Percentiles rank a stretch among this genome's conserved stretches.
Evolutionary conservation across 1,140 invertebrate species (phyloP).

Genomic region (Tachypleus tridentatus): DNA sequence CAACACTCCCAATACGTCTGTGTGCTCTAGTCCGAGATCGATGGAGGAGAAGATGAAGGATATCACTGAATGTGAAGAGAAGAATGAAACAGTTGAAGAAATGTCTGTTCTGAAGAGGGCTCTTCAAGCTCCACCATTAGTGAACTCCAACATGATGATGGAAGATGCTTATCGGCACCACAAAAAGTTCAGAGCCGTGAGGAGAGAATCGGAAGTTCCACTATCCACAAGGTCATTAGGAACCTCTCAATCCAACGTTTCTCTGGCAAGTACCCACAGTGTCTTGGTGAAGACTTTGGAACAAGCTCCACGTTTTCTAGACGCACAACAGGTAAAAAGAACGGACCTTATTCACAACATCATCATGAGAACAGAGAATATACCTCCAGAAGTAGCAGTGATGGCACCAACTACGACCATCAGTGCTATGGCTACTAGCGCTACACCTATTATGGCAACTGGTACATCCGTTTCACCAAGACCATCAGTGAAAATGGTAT

Average conservation of each 20-base stretch:
- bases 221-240: not conserved
- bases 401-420: too few relatives aligned
- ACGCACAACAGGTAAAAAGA: slow-evolving; percentile 72
- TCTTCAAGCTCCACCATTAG: slow-evolving; percentile 71
- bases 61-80: slow-evolving; percentile 28
- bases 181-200: slow-evolving; percentile 75
- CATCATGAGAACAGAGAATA: slow-evolving; percentile 48
- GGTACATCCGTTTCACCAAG: too few relatives aligned
- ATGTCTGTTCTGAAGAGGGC: slow-evolving; percentile 88
- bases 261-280: slow-evolving; percentile 68
- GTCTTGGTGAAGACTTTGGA: slow-evolving; percentile 73
- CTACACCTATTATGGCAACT: too few relatives aligned
- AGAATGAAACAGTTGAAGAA: slow-evolving; percentile 57
- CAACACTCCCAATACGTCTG: slow-evolving; percentile 45
- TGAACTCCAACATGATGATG: slow-evolving; percentile 58
- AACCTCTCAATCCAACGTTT: slow-evolving; percentile 22
- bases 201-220: slow-evolving; percentile 36
- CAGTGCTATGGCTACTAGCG: too few relatives aligned
- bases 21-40: slow-evolving; percentile 62
- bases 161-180: slow-evolving; percentile 89
- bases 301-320: slow-evolving; percentile 69
- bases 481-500: too few relatives aligned
- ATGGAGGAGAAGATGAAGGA: slow-evolving; percentile 54
- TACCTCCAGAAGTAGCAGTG: not conserved
- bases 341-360: slow-evolving; percentile 80